These are phyloP conservation scores for Picus viridis DNA, from an alignment of 2,797 vertebrate genomes.

Conservation along the genomic window DNA sequence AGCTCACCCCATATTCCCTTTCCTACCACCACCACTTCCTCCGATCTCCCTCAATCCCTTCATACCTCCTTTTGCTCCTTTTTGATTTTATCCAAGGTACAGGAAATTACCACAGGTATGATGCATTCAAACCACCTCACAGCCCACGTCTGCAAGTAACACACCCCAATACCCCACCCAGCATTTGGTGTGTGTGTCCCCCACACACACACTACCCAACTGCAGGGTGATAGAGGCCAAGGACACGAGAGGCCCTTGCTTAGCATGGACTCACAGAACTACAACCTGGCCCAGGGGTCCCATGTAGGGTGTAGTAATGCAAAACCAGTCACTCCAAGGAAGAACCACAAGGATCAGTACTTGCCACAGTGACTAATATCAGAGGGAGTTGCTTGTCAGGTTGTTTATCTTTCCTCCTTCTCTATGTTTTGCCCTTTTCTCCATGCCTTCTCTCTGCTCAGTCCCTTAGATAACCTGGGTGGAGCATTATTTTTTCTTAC, in stretches of 20 bases:
- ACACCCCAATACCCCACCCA: neutral
- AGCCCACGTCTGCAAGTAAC: neutral
- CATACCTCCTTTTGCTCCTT: neutral
- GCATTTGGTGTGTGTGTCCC: neutral
- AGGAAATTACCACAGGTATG: fast-evolving
- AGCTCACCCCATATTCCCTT: neutral
- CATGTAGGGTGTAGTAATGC: neutral
- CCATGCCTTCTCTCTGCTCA: neutral
- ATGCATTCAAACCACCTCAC: neutral
- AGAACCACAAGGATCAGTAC: neutral
- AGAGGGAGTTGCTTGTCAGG: neutral
- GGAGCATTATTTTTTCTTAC: neutral
- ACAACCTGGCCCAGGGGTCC: neutral
- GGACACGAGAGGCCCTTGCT: fast-evolving
- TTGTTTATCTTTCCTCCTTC: neutral
- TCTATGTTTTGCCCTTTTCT: neutral
- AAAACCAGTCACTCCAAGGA: neutral
- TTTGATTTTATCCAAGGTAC: neutral
- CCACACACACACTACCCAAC: fast-evolving
- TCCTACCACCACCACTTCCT: neutral
- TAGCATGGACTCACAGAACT: neutral
- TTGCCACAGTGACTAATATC: neutral
- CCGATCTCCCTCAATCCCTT: neutral
- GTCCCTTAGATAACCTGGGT: neutral
- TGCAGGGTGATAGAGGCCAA: neutral